Conservation (phyloP, 2,113 vertebrate species). For the Dunckerocampus dactyliophorus region DNA sequence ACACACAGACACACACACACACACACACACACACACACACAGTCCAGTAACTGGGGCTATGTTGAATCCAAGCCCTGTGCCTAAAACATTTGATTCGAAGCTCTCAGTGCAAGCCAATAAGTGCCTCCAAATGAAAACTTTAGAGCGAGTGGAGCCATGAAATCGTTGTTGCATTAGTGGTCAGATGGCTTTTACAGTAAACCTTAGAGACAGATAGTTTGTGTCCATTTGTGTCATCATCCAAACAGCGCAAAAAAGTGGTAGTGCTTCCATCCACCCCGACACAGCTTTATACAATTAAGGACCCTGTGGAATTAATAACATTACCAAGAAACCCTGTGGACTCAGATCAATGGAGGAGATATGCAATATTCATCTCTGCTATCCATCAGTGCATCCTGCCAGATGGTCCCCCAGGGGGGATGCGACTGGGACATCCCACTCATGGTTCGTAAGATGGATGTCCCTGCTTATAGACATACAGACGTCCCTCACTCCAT, state of each 20-base stretch:
- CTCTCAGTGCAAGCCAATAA: conserved; percentile 5
- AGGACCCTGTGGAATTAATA: conserved; percentile 46
- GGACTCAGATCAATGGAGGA: conserved; percentile 48
- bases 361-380: conserved; percentile 50
- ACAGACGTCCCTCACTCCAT: too few relatives aligned
- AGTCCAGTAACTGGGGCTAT: not conserved
- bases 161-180: conserved; percentile 39
- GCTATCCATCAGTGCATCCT: conserved; percentile 31
- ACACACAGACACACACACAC: too few relatives aligned
- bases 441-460: too few relatives aligned
- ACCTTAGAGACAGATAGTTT: conserved; percentile 50
- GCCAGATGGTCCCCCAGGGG: conserved; percentile 28
- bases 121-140: conserved; percentile 19
- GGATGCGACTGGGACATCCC: not conserved
- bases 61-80: not conserved
- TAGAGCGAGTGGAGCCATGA: conserved; percentile 9
- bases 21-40: too few relatives aligned
- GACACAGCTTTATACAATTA: conserved; percentile 63
- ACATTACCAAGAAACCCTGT: conserved; percentile 52
- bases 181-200: conserved; percentile 45
- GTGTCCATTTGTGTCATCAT: conserved; percentile 66
- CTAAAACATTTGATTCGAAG: conserved; percentile 13
- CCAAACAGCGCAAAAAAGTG: conserved; percentile 53
- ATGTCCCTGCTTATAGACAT: too few relatives aligned
- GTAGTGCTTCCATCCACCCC: conserved; percentile 38